These are phyloP conservation scores for Aphyosemion australe DNA, from an alignment of 2,113 vertebrate genomes.

Conservation along the genomic window DNA sequence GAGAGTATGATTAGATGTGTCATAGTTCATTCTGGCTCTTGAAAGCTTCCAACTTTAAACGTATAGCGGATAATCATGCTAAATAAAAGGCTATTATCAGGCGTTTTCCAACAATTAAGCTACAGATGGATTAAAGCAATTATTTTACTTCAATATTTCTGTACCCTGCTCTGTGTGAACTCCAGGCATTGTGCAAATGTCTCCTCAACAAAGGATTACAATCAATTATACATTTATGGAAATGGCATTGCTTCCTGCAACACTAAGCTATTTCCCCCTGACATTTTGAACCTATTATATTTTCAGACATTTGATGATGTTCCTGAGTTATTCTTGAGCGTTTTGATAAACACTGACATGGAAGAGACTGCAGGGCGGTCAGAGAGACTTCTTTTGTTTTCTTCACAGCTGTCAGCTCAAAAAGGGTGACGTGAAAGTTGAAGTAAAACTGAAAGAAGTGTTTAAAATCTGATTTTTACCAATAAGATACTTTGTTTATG, in stretches of 20 bases:
- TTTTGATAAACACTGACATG: conserved; percentile 84
- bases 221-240: conserved; percentile 97
- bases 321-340: conserved; percentile 56
- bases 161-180: conserved; percentile 63
- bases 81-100: conserved; percentile 61
- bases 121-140: conserved; percentile 57
- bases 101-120: conserved; percentile 63
- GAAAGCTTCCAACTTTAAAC: conserved; percentile 47
- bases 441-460: no score
- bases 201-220: conserved; percentile 85
- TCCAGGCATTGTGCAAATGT: conserved; percentile 70
- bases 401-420: no score
- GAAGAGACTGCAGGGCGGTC: conserved; percentile 83
- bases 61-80: conserved; percentile 42
- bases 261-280: conserved; percentile 91
- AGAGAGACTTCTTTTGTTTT: conserved; percentile 46
- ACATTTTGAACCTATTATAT: conserved; percentile 96
- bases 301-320: conserved; percentile 90
- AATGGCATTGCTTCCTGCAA: conserved; percentile 92
- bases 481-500: no score
- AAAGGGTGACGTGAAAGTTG: no score
- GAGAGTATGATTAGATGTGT: conserved; percentile 27
- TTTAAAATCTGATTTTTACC: no score
- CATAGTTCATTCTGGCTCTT: conserved; percentile 20
- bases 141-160: conserved; percentile 69